phyloP scores from a whole-genome alignment of 2,797 vertebrate species.

The Lemur catta region DNA sequence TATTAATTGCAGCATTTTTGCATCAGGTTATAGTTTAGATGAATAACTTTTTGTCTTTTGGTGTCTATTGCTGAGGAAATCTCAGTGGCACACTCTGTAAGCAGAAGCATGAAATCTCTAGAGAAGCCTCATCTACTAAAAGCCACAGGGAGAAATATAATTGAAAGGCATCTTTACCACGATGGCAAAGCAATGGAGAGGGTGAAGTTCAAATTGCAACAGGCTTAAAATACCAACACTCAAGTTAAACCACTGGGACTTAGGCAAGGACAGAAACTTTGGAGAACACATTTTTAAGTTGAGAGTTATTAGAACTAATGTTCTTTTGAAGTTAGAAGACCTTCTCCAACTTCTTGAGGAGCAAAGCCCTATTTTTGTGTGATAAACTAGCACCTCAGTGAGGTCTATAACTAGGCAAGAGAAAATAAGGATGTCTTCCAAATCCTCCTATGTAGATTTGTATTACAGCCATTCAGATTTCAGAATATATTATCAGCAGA shows the following conservation, averaged over 20 bases:
- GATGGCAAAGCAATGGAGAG: background rate
- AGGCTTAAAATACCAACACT: conserved; percentile 42
- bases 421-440: background rate
- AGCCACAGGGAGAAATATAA: conserved; percentile 48
- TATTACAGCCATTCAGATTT: background rate
- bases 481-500: background rate
- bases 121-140: conserved; percentile 16
- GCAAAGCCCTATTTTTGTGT: background rate
- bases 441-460: background rate
- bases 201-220: conserved; percentile 42
- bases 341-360: background rate
- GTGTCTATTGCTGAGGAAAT: conserved; percentile 14
- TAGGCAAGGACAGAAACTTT: background rate
- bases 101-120: conserved; percentile 18
- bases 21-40: background rate
- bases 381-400: background rate
- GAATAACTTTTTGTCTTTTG: background rate
- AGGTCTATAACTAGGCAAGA: background rate
- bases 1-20: conserved; percentile 27
- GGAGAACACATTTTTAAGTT: background rate
- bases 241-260: background rate
- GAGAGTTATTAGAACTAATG: background rate
- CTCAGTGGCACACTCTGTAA: background rate
- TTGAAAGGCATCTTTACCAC: conserved; percentile 28
- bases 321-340: background rate